These are phyloP conservation scores for Papilio dardanus DNA, from an alignment of 1,140 invertebrate species.

Conservation along the genomic window DNA sequence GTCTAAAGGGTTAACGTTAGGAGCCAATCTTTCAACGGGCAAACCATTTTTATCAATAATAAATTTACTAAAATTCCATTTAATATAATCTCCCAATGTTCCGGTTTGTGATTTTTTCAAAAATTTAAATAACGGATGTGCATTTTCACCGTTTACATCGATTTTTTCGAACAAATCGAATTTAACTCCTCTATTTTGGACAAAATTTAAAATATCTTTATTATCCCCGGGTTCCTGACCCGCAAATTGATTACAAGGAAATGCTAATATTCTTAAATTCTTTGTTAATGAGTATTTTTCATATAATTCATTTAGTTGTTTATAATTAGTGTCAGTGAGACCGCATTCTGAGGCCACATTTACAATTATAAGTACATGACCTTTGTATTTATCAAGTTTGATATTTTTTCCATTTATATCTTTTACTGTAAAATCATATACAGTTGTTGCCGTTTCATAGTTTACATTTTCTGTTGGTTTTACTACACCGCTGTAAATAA, in stretches of 20 bases:
- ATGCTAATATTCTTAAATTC: constrained; percentile 90
- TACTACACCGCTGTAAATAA: constrained; percentile 47
- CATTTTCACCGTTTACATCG: constrained; percentile 93
- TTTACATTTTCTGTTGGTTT: constrained; percentile 26
- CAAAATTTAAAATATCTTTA: constrained; percentile 89
- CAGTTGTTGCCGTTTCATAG: constrained; percentile 82
- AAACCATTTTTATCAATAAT: constrained; percentile 93
- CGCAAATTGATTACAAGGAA: constrained; percentile 97
- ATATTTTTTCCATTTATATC: constrained; percentile 89
- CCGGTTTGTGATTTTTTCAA: constrained; percentile 85
- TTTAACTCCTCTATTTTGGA: constrained; percentile 86
- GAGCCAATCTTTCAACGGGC: constrained; percentile 91
- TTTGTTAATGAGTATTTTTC: constrained; percentile 84
- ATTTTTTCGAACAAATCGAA: constrained; percentile 92
- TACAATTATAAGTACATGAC: constrained; percentile 89
- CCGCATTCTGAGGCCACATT: constrained; percentile 96
- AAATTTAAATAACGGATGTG: constrained; percentile 94
- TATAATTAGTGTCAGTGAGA: constrained; percentile 91
- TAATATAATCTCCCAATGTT: constrained; percentile 90
- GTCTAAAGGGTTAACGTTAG: constrained; percentile 87
- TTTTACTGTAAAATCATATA: constrained; percentile 90
- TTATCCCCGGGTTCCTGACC: constrained; percentile 90
- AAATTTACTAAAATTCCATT: constrained; percentile 99
- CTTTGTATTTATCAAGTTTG: constrained; percentile 88
- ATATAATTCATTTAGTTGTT: constrained; percentile 88